Evolutionary conservation across 2,888 invertebrate genomes (phyloP).

Genomic region (Chorisops tibialis): DNA sequence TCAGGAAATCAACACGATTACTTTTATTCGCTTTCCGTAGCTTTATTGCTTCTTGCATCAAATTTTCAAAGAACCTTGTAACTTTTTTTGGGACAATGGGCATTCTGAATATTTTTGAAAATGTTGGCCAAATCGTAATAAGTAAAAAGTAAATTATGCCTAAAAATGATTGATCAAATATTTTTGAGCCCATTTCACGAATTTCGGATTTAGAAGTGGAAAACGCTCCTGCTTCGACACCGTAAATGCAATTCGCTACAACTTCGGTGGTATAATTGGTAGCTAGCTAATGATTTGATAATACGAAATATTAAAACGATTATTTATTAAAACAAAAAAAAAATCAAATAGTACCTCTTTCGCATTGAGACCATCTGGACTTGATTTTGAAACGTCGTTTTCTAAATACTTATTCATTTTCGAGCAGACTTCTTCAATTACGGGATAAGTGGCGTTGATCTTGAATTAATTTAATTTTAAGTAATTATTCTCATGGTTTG

Average conservation of each 20-base stretch:
- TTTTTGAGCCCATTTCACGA: constrained; percentile 37
- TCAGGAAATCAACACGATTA: constrained; percentile 45
- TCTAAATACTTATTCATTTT: constrained; percentile 51
- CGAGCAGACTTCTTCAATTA: constrained; percentile 51
- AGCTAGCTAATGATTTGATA: constrained; percentile 37
- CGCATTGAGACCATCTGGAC: constrained; percentile 48
- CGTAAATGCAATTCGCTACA: constrained; percentile 53
- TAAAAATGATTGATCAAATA: constrained; percentile 33
- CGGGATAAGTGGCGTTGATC: constrained; percentile 54
- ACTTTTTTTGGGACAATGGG: constrained; percentile 56
- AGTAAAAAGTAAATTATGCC: constrained; percentile 35
- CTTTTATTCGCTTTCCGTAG: constrained; percentile 38
- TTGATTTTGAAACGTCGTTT: constrained; percentile 38
- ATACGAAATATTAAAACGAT: neutral
- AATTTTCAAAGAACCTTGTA: constrained; percentile 48
- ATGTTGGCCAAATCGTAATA: constrained; percentile 39
- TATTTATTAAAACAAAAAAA: too few relatives aligned
- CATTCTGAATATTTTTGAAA: constrained; percentile 37
- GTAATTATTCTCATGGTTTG: too few relatives aligned
- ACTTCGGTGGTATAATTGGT: constrained; percentile 51
- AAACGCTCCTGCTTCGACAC: constrained; percentile 51
- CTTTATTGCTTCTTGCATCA: constrained; percentile 42
- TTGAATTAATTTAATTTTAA: too few relatives aligned
- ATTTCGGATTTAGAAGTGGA: constrained; percentile 41
- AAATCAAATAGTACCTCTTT: constrained; percentile 44